phyloP scores from a whole-genome alignment of 2,888 invertebrate genomes.

The Rhabditophanes sp. region DNA sequence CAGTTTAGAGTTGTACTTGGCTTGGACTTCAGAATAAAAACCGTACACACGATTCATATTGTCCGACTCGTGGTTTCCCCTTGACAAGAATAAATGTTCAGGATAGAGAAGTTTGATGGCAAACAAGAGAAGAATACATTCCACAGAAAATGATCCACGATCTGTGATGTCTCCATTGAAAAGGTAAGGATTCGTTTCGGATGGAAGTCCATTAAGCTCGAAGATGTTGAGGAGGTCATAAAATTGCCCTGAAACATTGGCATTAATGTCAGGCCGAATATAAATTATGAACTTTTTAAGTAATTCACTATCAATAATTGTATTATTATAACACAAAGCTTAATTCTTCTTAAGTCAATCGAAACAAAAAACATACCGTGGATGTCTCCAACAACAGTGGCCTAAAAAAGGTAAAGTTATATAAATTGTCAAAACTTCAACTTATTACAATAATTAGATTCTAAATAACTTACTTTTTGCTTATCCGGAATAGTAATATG shows the following conservation, averaged over 20 bases:
- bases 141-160: conserved; percentile 93
- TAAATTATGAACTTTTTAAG: conserved; percentile 81
- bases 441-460: too few relatives aligned
- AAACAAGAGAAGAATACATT: conserved; percentile 91
- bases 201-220: conserved; percentile 83
- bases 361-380: conserved; percentile 75
- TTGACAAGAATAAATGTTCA: conserved; percentile 81
- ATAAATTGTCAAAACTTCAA: too few relatives aligned
- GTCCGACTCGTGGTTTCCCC: conserved; percentile 95
- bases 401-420: too few relatives aligned
- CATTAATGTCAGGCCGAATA: too few relatives aligned
- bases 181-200: conserved; percentile 80
- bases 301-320: conserved; percentile 2
- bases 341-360: too few relatives aligned
- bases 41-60: conserved; percentile 98
- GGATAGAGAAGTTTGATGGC: conserved; percentile 89
- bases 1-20: conserved; percentile 81
- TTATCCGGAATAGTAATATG: conserved; percentile 68
- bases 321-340: too few relatives aligned
- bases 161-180: conserved; percentile 99
- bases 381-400: conserved; percentile 94
- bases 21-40: conserved; percentile 90
- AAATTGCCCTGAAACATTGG: conserved; percentile 96
- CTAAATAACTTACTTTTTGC: conserved; percentile 14
- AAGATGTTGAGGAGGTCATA: conserved; percentile 96